Percentiles rank a stretch among this genome's conserved stretches.
Conservation (phyloP, 2,888 invertebrate genomes). For the Zygothrica quintamaculata region DNA sequence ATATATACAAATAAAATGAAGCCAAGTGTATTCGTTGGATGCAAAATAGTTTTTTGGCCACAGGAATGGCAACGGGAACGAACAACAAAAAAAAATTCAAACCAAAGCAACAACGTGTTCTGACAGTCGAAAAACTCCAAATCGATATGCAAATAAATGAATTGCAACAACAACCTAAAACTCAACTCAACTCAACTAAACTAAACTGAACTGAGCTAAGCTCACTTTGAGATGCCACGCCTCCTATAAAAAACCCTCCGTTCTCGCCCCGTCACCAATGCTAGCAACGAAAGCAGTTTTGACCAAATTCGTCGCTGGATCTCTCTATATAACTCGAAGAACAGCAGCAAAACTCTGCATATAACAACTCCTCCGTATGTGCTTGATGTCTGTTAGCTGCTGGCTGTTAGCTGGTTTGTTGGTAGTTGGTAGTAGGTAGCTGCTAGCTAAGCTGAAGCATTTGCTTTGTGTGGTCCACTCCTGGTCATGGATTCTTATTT, state of each 20-base stretch:
- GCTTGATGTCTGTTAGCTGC: constrained; percentile 8
- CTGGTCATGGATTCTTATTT: constrained; percentile 45
- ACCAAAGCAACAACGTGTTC: constrained; percentile 43
- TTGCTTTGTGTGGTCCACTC: constrained; percentile 69
- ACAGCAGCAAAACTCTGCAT: constrained; percentile 47
- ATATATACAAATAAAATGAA: constrained; percentile 74
- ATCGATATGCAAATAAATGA: constrained; percentile 80
- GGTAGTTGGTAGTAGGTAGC: constrained; percentile 6
- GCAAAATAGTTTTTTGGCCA: constrained; percentile 60
- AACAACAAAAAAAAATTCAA: constrained; percentile 14
- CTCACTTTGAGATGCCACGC: constrained; percentile 48
- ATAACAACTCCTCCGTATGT: constrained; percentile 30
- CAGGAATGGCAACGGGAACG: constrained; percentile 11
- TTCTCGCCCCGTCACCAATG: too few species aligned
- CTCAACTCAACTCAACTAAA: not conserved
- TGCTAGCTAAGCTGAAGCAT: constrained; percentile 13
- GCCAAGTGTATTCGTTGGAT: constrained; percentile 59
- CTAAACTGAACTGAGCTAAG: constrained; percentile 19
- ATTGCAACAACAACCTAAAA: constrained; percentile 65
- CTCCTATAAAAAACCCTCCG: constrained; percentile 9
- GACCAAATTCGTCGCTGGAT: constrained; percentile 74
- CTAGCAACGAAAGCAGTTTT: constrained; percentile 66
- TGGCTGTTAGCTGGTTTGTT: constrained; percentile 14
- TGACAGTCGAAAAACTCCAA: constrained; percentile 76
- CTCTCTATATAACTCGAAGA: constrained; percentile 48